Conservation (phyloP, 2,797 vertebrate species). For the Xiphophorus birchmanni region DNA sequence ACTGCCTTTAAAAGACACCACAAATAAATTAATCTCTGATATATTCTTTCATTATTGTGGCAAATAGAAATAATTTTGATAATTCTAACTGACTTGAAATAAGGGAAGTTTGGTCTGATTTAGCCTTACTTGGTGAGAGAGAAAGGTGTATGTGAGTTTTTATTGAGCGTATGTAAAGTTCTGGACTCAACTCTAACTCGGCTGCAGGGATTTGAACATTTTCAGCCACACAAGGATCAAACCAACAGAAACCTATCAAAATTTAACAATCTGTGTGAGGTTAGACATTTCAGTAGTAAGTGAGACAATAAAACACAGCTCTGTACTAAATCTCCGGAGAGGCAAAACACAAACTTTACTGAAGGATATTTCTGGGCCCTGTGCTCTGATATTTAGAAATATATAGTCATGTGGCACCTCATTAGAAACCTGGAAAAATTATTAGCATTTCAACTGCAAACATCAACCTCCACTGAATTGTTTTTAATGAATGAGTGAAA, state of each 20-base stretch:
- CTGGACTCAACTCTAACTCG: neutral
- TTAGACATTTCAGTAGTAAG: neutral
- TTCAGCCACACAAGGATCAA: neutral
- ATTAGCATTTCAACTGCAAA: neutral
- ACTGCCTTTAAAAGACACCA: no score
- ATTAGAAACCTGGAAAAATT: neutral
- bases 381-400: neutral
- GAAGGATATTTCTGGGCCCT: neutral
- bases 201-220: slow-evolving; percentile 2
- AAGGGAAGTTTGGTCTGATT: neutral
- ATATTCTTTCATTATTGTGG: no score
- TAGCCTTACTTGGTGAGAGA: neutral
- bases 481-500: neutral
- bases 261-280: neutral
- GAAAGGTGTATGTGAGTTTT: neutral
- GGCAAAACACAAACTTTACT: neutral
- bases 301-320: neutral
- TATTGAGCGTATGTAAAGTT: neutral
- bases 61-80: no score
- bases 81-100: neutral
- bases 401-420: neutral
- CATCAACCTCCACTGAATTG: no score
- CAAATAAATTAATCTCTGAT: no score
- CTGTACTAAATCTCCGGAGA: neutral
- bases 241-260: neutral